Evolutionary conservation across 2,113 vertebrate species (phyloP), one percentile per base, ranked within the genome.

Genomic region (Corythornis madagascariensis): DNA sequence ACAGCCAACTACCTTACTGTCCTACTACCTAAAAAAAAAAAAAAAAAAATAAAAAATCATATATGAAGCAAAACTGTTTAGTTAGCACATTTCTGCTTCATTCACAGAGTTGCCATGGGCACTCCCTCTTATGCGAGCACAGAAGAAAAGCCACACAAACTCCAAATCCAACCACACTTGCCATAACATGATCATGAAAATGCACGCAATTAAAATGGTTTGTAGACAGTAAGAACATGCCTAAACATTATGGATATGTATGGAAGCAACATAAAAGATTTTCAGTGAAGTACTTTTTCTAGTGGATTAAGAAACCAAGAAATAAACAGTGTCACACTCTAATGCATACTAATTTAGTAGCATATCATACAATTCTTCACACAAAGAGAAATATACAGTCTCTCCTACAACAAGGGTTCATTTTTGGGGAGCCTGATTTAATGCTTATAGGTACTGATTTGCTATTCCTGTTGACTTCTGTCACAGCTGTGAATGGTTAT

Each of bases 151-250:
- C 83, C 92, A 78, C 43, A 25, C 72, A 94, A 78, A 88, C 61
- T 91, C 85, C 92, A 93, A 95, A 95, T 94, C 50, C 92, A 94
- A 69, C 78, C 89, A 96, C 78, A 94, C 91, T 95, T 96, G 95
- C 93, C 95, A 96, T 90, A 89, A 97, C 91, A 96, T 1, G 97
- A 97, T 94, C 92, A 79, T 75, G 95, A 94, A 92, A 92, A 82
- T 90, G 92, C 86, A 90, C 0, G 56, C 71, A 96, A 96, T 96
- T 95, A 95, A 93, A 95, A 73, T 79, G 57, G 74, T 79, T 86
- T 92, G 75, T 19, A 94, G 89, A 85, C 40, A 45, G 48, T 42
- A 57, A 94, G 95, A 94, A 96, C 95, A 97, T 82, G 94, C 78
- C 89, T 93, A 84, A 93, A 95, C 87, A 75, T 95, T 93, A 93